Evolutionary conservation across 2,113 vertebrate genomes (phyloP), one percentile per base, ranked within the genome.

Genomic region (Aix galericulata): DNA sequence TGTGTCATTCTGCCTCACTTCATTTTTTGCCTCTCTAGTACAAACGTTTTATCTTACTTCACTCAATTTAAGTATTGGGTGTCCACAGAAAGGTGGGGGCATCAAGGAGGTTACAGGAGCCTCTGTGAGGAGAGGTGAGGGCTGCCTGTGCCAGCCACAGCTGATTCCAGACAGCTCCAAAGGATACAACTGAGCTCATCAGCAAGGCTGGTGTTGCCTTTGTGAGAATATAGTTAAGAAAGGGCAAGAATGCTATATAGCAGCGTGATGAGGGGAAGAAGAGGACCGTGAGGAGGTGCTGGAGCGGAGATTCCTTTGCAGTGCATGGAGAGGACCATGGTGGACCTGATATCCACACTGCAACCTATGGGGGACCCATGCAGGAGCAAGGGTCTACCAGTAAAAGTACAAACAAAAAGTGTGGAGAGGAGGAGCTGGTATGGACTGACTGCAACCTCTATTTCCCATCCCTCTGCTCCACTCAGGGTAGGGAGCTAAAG

Each of bases 251-350:
- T 0, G 5, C 5, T 8, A 27, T 4, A 34, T 4, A 64, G 4
- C 1, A 13, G 3, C 26, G 9, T 36, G 31, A 34, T 15, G 18
- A 4, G 3, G 1, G 13, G 64, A 31, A 26, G 34, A 34, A 34
- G 1, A n/a, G 1, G 5, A 9, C 5, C 34, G 16, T 27, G n/a
- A 38, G 42, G 14, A 44, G 22, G 5, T 1, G 2, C 6, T 16
- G 8, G 5, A 9, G 29, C 16, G 62, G 29, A 66, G 31, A 31
- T 62, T 72, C 5, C 15, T 9, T 44, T 52, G n/a, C 17, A 72
- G 29, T 23, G n/a, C 1, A 2, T 17, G 66, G 64, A 34, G 13
- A 26, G 16, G 50, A 34, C 29, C 11, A 4, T 0, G 0, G 11
- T 36, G 62, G 46, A 75, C 20, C 8, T n/a, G 11, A 23, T 15